Evolutionary conservation across 2,797 vertebrate genomes (phyloP).

Genomic region (Knipowitschia caucasica): DNA sequence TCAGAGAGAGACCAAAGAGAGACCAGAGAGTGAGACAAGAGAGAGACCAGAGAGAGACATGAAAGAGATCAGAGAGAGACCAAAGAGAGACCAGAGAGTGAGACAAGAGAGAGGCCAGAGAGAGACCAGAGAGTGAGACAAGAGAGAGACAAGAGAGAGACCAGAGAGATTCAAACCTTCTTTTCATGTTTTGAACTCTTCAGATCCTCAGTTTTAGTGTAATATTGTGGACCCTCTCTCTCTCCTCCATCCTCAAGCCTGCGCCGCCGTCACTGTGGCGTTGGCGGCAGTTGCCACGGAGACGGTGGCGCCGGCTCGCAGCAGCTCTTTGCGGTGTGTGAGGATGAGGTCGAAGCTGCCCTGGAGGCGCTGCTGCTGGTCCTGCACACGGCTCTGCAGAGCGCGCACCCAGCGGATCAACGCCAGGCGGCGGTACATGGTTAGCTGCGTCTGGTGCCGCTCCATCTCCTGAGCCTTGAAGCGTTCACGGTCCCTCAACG

Average conservation of each 20-base stretch:
- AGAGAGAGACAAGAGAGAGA: too few relatives aligned
- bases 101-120: too few relatives aligned
- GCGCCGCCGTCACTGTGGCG: conserved; percentile 40
- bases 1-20: too few relatives aligned
- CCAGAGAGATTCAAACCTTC: too few relatives aligned
- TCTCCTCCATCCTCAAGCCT: conserved; percentile 34
- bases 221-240: too few relatives aligned
- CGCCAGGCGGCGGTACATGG: conserved; percentile 95
- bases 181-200: too few relatives aligned
- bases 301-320: conserved; percentile 82
- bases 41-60: too few relatives aligned
- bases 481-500: conserved; percentile 85
- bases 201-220: too few relatives aligned
- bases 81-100: too few relatives aligned
- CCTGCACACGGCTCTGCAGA: conserved; percentile 83
- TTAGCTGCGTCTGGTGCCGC: conserved; percentile 92
- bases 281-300: conserved; percentile 23
- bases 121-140: too few relatives aligned
- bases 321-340: conserved; percentile 91
- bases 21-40: too few relatives aligned
- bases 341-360: conserved; percentile 95
- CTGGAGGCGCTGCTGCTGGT: conserved; percentile 94
- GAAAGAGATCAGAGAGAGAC: too few relatives aligned
- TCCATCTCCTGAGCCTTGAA: conserved; percentile 96
- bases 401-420: conserved; percentile 93